These are phyloP conservation scores for Stegodyphus mimosarum DNA, from an alignment of 1,140 invertebrate genomes.

Conservation along the genomic window DNA sequence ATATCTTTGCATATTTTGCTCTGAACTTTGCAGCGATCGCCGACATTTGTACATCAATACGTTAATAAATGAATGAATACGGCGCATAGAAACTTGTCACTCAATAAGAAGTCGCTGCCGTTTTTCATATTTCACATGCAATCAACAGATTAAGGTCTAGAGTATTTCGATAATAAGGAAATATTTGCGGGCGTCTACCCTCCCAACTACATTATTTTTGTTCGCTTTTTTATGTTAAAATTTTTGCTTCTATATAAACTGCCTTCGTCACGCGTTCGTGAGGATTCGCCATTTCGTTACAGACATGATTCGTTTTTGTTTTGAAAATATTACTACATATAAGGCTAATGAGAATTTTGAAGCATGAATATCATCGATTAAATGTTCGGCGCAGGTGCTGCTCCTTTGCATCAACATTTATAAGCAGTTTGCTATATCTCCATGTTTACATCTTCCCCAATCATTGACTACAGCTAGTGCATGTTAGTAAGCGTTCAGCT, in stretches of 20 bases:
- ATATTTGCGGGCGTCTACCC: slow-evolving; percentile 21
- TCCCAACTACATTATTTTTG: background rate
- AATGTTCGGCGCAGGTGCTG: too few species aligned
- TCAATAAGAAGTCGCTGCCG: too few species aligned
- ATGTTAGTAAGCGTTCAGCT: too few species aligned
- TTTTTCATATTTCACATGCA: slow-evolving; percentile 20
- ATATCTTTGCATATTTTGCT: too few species aligned
- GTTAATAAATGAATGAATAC: too few species aligned
- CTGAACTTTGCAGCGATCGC: too few species aligned
- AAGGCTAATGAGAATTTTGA: slow-evolving; percentile 41
- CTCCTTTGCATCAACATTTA: too few species aligned
- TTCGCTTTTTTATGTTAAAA: background rate
- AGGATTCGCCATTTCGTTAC: slow-evolving; percentile 39
- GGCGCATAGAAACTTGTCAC: too few species aligned
- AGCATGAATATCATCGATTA: background rate
- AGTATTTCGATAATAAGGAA: slow-evolving; percentile 55
- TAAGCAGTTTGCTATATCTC: too few species aligned
- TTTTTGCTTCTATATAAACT: slow-evolving; percentile 11
- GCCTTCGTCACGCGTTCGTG: slow-evolving; percentile 45
- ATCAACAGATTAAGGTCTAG: slow-evolving; percentile 50
- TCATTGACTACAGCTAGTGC: too few species aligned
- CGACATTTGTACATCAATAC: too few species aligned
- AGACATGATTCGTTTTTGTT: slow-evolving; percentile 48
- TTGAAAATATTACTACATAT: slow-evolving; percentile 23
- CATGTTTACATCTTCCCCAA: too few species aligned